A percentile compares a stretch with the other conserved stretches of the same genome.
Evolutionary conservation across 2,797 vertebrate genomes (phyloP).

Genomic region (Poecile montanus): DNA sequence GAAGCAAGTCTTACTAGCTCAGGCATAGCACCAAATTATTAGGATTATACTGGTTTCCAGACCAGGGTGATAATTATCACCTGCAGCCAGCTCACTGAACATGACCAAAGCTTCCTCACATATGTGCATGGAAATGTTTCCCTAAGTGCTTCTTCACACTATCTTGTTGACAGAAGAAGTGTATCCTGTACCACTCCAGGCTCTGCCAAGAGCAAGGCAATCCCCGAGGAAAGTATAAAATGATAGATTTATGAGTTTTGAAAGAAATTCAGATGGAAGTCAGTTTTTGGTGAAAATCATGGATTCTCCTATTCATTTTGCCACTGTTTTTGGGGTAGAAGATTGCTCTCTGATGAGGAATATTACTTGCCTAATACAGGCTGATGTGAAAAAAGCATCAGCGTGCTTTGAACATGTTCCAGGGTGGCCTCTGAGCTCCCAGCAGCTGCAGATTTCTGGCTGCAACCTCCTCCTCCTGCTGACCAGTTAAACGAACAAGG

Average conservation of each 20-base stretch:
- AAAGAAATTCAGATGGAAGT: neutral
- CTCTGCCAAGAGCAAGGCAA: neutral
- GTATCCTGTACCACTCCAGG: neutral
- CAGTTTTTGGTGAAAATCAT: neutral
- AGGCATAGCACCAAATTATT: neutral
- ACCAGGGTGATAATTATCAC: neutral
- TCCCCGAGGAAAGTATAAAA: neutral
- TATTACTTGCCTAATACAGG: neutral
- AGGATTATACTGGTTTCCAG: neutral
- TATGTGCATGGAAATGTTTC: neutral
- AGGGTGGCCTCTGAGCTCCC: neutral
- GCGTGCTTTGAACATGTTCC: rapidly evolving
- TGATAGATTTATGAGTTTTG: neutral
- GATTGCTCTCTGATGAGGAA: neutral
- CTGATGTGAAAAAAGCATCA: neutral
- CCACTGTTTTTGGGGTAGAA: neutral
- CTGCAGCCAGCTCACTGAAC: neutral
- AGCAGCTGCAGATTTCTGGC: neutral
- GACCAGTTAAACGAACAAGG: neutral
- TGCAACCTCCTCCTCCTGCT: neutral
- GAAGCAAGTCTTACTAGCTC: neutral
- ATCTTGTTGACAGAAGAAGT: neutral
- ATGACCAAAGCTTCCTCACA: neutral
- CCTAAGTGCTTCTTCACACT: neutral
- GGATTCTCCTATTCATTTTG: neutral